phyloP scores from a whole-genome alignment of 2,113 vertebrate species.

The Manacus vitellinus region DNA sequence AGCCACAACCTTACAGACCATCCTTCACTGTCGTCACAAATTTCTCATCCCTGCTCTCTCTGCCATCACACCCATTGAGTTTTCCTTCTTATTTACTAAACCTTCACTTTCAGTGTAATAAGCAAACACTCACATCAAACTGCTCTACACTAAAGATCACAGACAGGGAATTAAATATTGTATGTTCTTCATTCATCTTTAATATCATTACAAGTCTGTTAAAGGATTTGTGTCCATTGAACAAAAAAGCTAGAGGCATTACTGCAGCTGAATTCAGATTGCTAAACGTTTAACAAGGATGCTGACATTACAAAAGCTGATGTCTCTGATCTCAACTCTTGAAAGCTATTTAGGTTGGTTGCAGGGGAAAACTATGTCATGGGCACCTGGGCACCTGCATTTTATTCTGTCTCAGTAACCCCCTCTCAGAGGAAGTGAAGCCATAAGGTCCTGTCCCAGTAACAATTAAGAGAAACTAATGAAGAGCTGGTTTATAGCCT shows the following conservation, averaged over 20 bases:
- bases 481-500: constrained; percentile 71
- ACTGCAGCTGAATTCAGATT: constrained; percentile 47
- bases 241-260: constrained; percentile 38
- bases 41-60: not conserved
- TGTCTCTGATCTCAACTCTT: constrained; percentile 58
- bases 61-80: not conserved
- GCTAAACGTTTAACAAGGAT: constrained; percentile 66
- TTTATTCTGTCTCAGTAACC: constrained; percentile 52
- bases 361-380: constrained; percentile 60
- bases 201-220: constrained; percentile 48
- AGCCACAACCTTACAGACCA: not conserved
- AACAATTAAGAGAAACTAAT: constrained; percentile 78
- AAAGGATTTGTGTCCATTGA: constrained; percentile 45
- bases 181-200: constrained; percentile 57
- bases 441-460: constrained; percentile 61
- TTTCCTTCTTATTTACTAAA: constrained; percentile 39
- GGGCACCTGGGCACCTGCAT: constrained; percentile 71
- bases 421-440: constrained; percentile 71
- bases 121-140: constrained; percentile 19
- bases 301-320: constrained; percentile 56
- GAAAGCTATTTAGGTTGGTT: constrained; percentile 58
- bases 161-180: constrained; percentile 68
- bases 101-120: not conserved
- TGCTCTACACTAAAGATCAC: constrained; percentile 40
- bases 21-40: not conserved